These are phyloP conservation scores for Drosophila prolongata DNA, from an alignment of 2,888 invertebrate species.

Conservation along the genomic window DNA sequence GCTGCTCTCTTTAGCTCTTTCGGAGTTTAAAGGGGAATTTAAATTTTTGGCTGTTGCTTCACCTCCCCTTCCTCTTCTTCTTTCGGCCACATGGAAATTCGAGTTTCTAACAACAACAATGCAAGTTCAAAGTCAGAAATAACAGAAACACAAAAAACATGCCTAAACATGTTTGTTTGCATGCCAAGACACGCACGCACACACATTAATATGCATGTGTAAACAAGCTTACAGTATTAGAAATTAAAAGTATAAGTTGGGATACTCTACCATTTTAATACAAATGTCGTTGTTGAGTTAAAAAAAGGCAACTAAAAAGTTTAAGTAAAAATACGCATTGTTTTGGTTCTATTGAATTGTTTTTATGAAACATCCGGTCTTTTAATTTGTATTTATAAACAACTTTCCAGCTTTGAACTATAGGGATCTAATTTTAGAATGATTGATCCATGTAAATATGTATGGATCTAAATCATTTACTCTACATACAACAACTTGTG, in stretches of 20 bases:
- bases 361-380: too few relatives aligned
- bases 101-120: conserved; percentile 21
- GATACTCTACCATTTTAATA: neutral
- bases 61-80: conserved; percentile 18
- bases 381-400: too few relatives aligned
- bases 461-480: too few relatives aligned
- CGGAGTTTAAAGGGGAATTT: conserved; percentile 32
- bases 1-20: conserved; percentile 8
- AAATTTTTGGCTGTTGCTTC: conserved; percentile 13
- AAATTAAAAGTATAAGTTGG: neutral
- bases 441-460: too few relatives aligned
- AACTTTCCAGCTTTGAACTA: too few relatives aligned
- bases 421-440: too few relatives aligned
- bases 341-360: too few relatives aligned
- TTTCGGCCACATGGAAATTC: conserved; percentile 33
- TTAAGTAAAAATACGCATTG: too few relatives aligned
- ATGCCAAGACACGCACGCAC: conserved; percentile 19
- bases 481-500: too few relatives aligned
- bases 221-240: conserved; percentile 32
- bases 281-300: too few relatives aligned
- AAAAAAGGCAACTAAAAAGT: too few relatives aligned
- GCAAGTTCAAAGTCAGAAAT: conserved; percentile 67
- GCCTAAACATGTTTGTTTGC: conserved; percentile 57
- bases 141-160: conserved; percentile 3
- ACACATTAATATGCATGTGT: conserved; percentile 28